Percentiles rank a stretch among this genome's conserved stretches.
These are phyloP conservation scores for Teleogryllus oceanicus DNA, from an alignment of 2,888 invertebrate species.

Conservation along the genomic window DNA sequence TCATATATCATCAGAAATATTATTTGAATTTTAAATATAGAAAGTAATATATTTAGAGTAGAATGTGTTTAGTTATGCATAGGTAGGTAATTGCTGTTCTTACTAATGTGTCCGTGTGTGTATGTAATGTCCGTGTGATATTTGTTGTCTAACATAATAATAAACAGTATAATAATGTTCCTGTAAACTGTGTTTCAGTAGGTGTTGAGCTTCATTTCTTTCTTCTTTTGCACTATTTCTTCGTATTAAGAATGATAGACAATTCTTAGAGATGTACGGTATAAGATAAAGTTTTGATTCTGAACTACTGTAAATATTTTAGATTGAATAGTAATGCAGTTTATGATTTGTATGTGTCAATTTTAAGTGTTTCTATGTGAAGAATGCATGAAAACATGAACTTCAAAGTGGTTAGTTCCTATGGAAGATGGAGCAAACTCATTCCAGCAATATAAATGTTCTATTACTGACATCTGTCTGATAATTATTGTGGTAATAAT, in stretches of 20 bases:
- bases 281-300: conserved; percentile 4
- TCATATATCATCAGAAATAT: conserved; percentile 8
- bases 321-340: neutral
- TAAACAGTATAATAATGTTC: conserved; percentile 24
- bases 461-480: conserved; percentile 18
- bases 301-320: conserved; percentile 19
- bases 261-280: conserved; percentile 21
- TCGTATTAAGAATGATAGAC: neutral
- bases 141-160: conserved; percentile 5
- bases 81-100: conserved; percentile 22
- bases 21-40: conserved; percentile 22
- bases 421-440: conserved; percentile 21
- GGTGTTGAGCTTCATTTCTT: conserved; percentile 20
- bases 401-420: conserved; percentile 29
- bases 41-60: conserved; percentile 8
- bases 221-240: conserved; percentile 23
- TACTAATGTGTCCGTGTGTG: conserved; percentile 26
- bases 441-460: conserved; percentile 20
- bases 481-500: neutral
- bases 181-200: conserved; percentile 19
- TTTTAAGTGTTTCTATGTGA: conserved; percentile 26
- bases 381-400: conserved; percentile 12
- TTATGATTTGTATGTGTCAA: conserved; percentile 22
- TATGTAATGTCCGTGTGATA: conserved; percentile 26
- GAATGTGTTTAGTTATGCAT: neutral